Conservation (phyloP, 2,797 vertebrate genomes). For the Botia kubotai region DNA sequence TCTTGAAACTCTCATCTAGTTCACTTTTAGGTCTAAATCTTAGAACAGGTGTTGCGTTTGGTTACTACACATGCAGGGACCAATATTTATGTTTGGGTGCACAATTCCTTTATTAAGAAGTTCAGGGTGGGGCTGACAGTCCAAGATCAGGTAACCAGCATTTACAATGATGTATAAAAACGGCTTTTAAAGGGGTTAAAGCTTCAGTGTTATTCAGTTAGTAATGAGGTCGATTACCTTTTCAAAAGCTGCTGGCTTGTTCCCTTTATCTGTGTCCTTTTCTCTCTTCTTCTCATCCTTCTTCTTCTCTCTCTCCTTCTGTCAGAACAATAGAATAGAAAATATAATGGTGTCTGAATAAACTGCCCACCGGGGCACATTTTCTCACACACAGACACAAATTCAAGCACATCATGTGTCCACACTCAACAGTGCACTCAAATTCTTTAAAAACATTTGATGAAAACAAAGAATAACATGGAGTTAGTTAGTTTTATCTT, state of each 20-base stretch:
- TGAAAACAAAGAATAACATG: background rate
- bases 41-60: too few relatives aligned
- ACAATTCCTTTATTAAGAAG: too few relatives aligned
- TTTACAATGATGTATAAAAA: too few relatives aligned
- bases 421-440: background rate
- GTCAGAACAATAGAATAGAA: slow-evolving; percentile 39
- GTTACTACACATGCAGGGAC: too few relatives aligned
- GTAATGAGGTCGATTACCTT: slow-evolving; percentile 81
- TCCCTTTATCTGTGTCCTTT: slow-evolving; percentile 84
- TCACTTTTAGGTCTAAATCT: too few relatives aligned
- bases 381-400: background rate
- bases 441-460: background rate
- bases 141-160: too few relatives aligned
- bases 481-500: slow-evolving; percentile 14
- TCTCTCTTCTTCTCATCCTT: slow-evolving; percentile 93
- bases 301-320: slow-evolving; percentile 94
- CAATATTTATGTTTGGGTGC: too few relatives aligned
- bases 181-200: too few relatives aligned
- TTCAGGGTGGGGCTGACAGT: too few relatives aligned
- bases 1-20: too few relatives aligned
- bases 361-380: slow-evolving; percentile 7
- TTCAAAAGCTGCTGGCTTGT: slow-evolving; percentile 78
- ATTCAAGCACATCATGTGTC: slow-evolving; percentile 9
- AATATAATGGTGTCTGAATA: too few relatives aligned
- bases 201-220: too few relatives aligned